A percentile compares a stretch with the other conserved stretches of the same genome.
phyloP scores from a whole-genome alignment of 2,797 vertebrate genomes.

The Microhierax caerulescens region DNA sequence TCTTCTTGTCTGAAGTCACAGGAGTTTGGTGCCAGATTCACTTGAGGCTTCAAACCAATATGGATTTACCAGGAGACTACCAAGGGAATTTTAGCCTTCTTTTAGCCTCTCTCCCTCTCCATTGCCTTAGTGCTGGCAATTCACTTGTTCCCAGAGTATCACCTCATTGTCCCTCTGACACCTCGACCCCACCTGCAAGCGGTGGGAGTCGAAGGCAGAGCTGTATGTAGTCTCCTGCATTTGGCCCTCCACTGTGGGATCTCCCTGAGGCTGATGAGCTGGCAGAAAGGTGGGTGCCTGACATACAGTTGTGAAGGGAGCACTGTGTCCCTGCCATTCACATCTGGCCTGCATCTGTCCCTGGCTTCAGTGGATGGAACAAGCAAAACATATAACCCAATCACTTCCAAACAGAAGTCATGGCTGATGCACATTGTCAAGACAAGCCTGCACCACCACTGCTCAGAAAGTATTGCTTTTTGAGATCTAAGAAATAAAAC shows the following conservation, averaged over 20 bases:
- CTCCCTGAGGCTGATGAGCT: not conserved
- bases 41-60: not conserved
- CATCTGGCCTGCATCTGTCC: conserved; percentile 1
- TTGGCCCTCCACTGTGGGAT: not conserved
- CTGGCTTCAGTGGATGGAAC: not conserved
- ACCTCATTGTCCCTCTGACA: not conserved
- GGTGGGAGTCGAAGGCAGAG: not conserved
- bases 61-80: not conserved
- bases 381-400: not conserved
- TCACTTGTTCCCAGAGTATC: not conserved
- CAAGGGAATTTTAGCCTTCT: not conserved
- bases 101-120: not conserved
- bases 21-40: not conserved
- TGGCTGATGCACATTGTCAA: not conserved
- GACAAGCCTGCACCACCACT: not conserved
- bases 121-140: not conserved
- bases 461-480: not conserved
- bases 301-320: not conserved
- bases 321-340: not conserved
- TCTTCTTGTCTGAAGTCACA: not conserved
- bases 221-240: not conserved
- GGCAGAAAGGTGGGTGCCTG: not conserved
- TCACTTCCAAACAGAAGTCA: not conserved
- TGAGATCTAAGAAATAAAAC: not conserved
- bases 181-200: not conserved